Evolutionary conservation across 2,888 invertebrate species (phyloP).

Genomic region (Diadromus collaris): DNA sequence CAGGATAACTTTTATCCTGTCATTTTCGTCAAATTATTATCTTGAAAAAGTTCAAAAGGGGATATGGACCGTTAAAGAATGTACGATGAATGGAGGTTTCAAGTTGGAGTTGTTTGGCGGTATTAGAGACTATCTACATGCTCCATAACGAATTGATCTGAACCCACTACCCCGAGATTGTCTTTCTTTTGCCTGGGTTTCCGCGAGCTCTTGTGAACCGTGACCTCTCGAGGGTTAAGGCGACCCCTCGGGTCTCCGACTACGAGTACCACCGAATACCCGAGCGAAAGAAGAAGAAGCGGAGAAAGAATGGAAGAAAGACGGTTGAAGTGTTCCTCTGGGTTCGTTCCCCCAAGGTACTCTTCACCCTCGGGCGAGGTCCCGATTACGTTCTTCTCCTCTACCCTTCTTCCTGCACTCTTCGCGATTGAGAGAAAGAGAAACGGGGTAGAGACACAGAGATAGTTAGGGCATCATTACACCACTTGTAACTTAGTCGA

Average conservation of each 20-base stretch:
- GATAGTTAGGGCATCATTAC: conserved; percentile 49
- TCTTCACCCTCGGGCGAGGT: conserved; percentile 51
- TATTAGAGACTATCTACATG: conserved; percentile 4
- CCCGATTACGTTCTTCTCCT: conserved; percentile 53
- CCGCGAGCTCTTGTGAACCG: conserved; percentile 36
- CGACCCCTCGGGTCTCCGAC: conserved; percentile 36
- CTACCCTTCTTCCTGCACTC: conserved; percentile 10
- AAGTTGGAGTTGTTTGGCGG: not conserved
- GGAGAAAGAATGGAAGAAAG: conserved; percentile 31
- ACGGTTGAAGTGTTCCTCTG: conserved; percentile 54
- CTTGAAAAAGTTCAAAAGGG: too few species aligned
- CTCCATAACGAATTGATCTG: conserved; percentile 25
- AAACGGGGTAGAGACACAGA: conserved; percentile 25
- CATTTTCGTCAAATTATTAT: too few species aligned
- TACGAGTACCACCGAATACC: conserved; percentile 21
- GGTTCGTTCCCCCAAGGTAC: conserved; percentile 51
- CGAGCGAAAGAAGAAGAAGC: conserved; percentile 11
- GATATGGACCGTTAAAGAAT: not conserved
- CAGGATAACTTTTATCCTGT: too few species aligned
- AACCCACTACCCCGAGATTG: not conserved
- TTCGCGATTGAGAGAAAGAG: conserved; percentile 29
- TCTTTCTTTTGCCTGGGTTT: conserved; percentile 21
- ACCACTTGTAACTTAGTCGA: conserved; percentile 32
- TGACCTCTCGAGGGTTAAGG: conserved; percentile 53
- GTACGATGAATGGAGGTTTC: not conserved